Conservation (phyloP, 2,113 vertebrate genomes). For the Polyodon spathula region DNA sequence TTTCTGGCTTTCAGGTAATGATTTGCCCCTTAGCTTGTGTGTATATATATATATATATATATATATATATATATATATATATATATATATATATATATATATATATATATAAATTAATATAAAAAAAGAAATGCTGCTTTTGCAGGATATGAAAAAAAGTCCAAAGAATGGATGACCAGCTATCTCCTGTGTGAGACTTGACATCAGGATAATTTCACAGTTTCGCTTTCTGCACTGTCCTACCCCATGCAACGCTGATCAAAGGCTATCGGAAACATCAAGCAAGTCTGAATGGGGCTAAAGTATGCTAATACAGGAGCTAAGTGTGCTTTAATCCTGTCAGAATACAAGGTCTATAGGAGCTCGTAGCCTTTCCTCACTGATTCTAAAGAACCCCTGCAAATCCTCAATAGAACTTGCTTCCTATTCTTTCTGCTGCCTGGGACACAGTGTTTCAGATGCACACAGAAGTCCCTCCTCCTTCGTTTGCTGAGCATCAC, state of each 20-base stretch:
- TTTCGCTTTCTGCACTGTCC: slow-evolving; percentile 62
- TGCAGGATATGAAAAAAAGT: slow-evolving; percentile 11
- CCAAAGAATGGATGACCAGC: slow-evolving; percentile 26
- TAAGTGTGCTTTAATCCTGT: slow-evolving; percentile 82
- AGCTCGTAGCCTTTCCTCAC: slow-evolving; percentile 51
- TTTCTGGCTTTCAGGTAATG: slow-evolving; percentile 7
- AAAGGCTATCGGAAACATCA: slow-evolving; percentile 71
- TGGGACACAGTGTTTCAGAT: slow-evolving; percentile 46
- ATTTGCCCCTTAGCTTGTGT: slow-evolving; percentile 9
- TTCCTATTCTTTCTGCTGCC: slow-evolving; percentile 54
- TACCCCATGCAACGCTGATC: slow-evolving; percentile 72
- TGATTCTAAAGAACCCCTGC: slow-evolving; percentile 52
- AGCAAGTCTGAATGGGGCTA: slow-evolving; percentile 68
- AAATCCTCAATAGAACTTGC: slow-evolving; percentile 62
- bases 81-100: too few species aligned
- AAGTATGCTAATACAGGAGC: slow-evolving; percentile 76
- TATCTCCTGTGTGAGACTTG: slow-evolving; percentile 50
- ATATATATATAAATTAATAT: too few species aligned
- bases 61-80: too few species aligned
- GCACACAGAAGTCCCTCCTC: slow-evolving; percentile 52
- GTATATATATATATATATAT: too few species aligned
- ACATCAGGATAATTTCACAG: slow-evolving; percentile 71
- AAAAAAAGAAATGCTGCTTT: slow-evolving; percentile 24
- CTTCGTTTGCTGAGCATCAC: slow-evolving; percentile 68
- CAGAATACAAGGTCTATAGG: slow-evolving; percentile 73